Evolutionary conservation across 2,888 invertebrate genomes (phyloP).

Genomic region (Cremastobaeus sp.): DNA sequence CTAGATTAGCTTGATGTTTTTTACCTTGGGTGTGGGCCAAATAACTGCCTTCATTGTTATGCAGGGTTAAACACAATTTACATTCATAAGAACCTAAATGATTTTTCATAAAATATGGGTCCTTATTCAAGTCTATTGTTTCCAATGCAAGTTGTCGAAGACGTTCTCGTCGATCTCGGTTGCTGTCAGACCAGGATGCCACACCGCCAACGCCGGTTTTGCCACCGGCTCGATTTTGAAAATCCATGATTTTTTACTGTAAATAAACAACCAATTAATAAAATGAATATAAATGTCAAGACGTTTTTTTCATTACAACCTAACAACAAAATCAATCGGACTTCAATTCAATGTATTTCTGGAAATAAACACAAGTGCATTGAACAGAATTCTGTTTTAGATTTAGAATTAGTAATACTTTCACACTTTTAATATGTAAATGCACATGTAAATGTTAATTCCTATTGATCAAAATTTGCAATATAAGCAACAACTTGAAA

Average conservation of each 20-base stretch:
- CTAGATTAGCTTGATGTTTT: slow-evolving; percentile 99
- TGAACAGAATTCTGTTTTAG: too few relatives aligned
- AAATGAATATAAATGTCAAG: too few relatives aligned
- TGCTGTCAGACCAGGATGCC: slow-evolving; percentile 41
- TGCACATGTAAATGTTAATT: too few relatives aligned
- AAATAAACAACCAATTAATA: too few relatives aligned
- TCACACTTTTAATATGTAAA: too few relatives aligned
- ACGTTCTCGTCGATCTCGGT: slow-evolving; percentile 44
- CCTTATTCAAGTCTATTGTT: slow-evolving; percentile 99
- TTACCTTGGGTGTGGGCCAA: slow-evolving; percentile 99
- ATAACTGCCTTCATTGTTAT: slow-evolving; percentile 99
- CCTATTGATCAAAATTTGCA: too few relatives aligned
- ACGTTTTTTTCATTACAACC: too few relatives aligned
- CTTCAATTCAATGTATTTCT: too few relatives aligned
- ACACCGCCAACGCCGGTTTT: slow-evolving; percentile 46
- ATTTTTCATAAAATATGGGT: slow-evolving; percentile 99
- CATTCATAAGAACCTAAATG: slow-evolving; percentile 99
- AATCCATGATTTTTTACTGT: slow-evolving; percentile 37
- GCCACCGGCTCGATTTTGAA: slow-evolving; percentile 42
- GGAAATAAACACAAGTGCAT: too few relatives aligned
- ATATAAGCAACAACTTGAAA: too few relatives aligned
- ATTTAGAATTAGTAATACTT: too few relatives aligned
- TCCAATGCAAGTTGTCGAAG: slow-evolving; percentile 94
- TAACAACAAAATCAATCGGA: too few relatives aligned
- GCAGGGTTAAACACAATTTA: slow-evolving; percentile 97